These are phyloP conservation scores for Perca schrenkii DNA, from an alignment of 2,113 vertebrate species.

Conservation along the genomic window DNA sequence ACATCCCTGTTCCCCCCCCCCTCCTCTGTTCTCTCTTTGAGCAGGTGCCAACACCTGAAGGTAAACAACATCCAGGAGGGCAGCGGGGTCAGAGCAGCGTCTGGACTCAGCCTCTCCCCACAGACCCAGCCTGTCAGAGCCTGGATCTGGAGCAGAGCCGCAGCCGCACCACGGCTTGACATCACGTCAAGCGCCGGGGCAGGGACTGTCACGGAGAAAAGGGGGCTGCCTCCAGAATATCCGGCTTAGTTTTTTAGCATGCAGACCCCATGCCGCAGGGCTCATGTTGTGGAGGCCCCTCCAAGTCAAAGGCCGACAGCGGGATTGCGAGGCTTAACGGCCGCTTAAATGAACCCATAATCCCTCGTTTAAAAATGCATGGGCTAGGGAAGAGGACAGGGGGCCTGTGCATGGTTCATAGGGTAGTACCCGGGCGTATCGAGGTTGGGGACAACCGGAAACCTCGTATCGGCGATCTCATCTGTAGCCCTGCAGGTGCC, in stretches of 20 bases:
- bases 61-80: constrained; percentile 80
- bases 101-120: constrained; percentile 72
- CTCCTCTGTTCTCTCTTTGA: constrained; percentile 44
- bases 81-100: constrained; percentile 76
- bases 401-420: neutral
- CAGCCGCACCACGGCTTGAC: constrained; percentile 66
- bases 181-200: constrained; percentile 68
- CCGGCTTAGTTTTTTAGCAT: constrained; percentile 65
- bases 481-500: constrained; percentile 66
- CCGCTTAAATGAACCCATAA: constrained; percentile 53
- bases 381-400: constrained; percentile 33
- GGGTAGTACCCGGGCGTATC: constrained; percentile 22
- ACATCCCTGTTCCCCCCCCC: constrained; percentile 5
- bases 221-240: constrained; percentile 62
- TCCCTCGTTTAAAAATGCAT: constrained; percentile 44
- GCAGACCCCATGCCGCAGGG: constrained; percentile 46
- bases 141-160: constrained; percentile 61
- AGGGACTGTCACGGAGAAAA: constrained; percentile 68
- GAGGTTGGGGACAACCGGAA: constrained; percentile 57
- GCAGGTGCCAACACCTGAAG: constrained; percentile 78
- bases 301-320: constrained; percentile 42
- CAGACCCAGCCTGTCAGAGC: constrained; percentile 81
- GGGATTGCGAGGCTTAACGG: constrained; percentile 33
- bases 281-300: constrained; percentile 54
- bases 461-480: constrained; percentile 66